phyloP scores from a whole-genome alignment of 2,797 vertebrate genomes.

The Pseudochromis fuscus region DNA sequence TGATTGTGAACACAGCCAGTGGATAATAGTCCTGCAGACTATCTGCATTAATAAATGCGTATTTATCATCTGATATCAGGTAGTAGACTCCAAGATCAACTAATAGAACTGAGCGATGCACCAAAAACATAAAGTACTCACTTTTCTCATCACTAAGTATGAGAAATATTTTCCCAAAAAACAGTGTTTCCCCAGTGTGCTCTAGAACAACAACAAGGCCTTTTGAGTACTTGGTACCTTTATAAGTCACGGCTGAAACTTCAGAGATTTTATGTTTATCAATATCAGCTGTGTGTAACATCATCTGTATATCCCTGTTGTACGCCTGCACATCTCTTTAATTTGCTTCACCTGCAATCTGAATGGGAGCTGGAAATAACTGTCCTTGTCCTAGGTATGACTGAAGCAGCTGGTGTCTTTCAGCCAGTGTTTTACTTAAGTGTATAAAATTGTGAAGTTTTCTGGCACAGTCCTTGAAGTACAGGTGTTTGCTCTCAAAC shows the following conservation, averaged over 20 bases:
- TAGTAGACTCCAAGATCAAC: conserved; percentile 2
- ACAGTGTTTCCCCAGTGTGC: neutral
- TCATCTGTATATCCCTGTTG: neutral
- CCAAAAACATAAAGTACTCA: neutral
- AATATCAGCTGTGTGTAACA: neutral
- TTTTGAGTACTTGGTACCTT: conserved; percentile 1
- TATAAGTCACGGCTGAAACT: conserved; percentile 1
- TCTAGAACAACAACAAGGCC: neutral
- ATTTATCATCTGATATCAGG: neutral
- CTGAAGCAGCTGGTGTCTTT: conserved; percentile 9
- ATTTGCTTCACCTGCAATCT: neutral
- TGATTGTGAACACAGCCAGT: neutral
- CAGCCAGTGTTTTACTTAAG: neutral
- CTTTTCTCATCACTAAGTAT: neutral
- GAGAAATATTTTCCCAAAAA: neutral
- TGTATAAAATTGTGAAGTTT: neutral
- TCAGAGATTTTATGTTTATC: neutral
- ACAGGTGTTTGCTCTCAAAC: no score
- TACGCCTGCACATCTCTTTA: neutral
- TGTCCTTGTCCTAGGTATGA: neutral
- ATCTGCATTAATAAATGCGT: neutral
- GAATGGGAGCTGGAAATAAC: neutral
- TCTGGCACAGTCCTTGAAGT: conserved; percentile 10
- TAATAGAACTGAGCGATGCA: neutral
- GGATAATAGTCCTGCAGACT: conserved; percentile 1